Evolutionary conservation across 1,140 invertebrate species (phyloP), one percentile per base, ranked within the genome.

Genomic region (Drosophila athabasca): DNA sequence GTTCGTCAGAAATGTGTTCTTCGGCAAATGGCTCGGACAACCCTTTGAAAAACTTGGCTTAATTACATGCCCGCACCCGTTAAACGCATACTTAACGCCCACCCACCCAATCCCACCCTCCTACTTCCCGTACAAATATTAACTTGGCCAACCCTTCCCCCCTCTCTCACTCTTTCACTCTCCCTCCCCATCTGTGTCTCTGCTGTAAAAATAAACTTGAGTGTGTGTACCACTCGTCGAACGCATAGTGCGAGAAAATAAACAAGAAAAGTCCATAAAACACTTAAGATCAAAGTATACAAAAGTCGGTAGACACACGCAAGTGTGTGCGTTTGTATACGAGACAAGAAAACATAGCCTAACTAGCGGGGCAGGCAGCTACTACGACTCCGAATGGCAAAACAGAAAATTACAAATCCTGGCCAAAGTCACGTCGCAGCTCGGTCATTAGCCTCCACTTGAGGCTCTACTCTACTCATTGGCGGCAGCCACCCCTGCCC

Each of bases 261-360:
- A 87, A 88, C 83, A 88, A 79, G 83, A 76, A 88, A 88, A 89
- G 84, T 88, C 84, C 83, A 88, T 88, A 88, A 89, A 88, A 88
- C 83, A 88, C 83, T 88, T 88, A 88, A 81, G 79, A 83, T 89
- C 79, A 69, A 70, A 76, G 79, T 77, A 59, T 39, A 39, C 35
- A 13, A 39, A 39, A 39, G 35, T 39, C 11, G 11, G 11, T 39
- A 13, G 8, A 35, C 31, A 35, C 31, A 35, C 11, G 11, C 69
- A 72, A 62, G 39, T 49, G 46, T 44, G 41, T 19, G 39, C 19
- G 31, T 7, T 46, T 43, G 39, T 19, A 15, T 46, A 17, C 35
- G 44, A 35, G 46, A 61, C 50, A 64, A 70, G 60, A 78, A 77
- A 78, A 39, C 55, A 58, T 78, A 54, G 76, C 67, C 72, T 78